Base-by-base conservation (phyloP, 2,888 invertebrate genomes). In the Amaurobius ferox region DNA sequence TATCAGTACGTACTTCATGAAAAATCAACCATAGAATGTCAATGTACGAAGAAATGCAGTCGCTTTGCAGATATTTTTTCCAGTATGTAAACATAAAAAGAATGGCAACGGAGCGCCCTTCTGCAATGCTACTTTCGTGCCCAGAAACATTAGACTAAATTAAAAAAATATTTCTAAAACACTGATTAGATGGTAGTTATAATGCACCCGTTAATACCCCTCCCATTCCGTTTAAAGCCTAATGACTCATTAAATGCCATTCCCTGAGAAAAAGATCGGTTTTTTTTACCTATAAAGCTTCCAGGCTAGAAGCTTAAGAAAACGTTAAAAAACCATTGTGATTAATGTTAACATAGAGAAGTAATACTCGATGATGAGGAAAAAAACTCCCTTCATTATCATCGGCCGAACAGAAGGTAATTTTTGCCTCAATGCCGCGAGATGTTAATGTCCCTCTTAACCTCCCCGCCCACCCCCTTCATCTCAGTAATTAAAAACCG, bases 341-440 rank as follows among this genome's bases (percentile, higher is more conserved):
- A 79, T 79, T 71, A 79, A 79, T 78, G 70, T 62, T 62, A 28
- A 68, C 39, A 29, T 61, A 28, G 61, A 35, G 32, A 44, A 40
- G 61, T n/a, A 79, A 79, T 72, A 72, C 70, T 48, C 67, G 71
- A 28, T 30, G 29, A 74, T 70, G 66, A 70, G 68, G 76, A 68
- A 55, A 55, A 66, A 66, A 66, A 32, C n/a, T 16, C 32, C 44
- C 35, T 85, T 77, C 83, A 85, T 85, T 85, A 85, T 28, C 77
- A 76, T 62, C 44, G 68, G 39, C 66, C 5, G 48, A 72, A 81
- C 62, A 74, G 48, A 70, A 67, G 72, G 78, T 85, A 72, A 85
- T 77, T 85, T 85, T 85, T 85, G 66, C 71, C 77, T 85, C 77
- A 85, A 85, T 67, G 30, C 77, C 55, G 16, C 66, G 23, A 70